Conservation (phyloP, 2,797 vertebrate genomes). For the Rhodeus uyekii region DNA sequence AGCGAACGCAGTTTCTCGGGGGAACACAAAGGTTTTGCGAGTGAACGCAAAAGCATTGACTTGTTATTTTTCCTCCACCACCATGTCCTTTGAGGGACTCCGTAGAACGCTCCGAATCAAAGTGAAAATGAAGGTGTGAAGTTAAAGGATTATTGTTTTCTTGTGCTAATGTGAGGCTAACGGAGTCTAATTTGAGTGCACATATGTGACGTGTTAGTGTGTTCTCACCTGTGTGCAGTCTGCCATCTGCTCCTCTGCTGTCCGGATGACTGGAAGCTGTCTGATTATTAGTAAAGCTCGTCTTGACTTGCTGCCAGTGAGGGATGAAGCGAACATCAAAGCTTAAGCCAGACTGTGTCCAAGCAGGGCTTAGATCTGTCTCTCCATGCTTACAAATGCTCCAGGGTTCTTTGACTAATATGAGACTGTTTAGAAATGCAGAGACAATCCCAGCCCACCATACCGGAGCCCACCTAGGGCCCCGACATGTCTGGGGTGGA, state of each 20-base stretch:
- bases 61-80: too few species aligned
- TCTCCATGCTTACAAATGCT: slow-evolving; percentile 27
- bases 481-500: neutral
- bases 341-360: slow-evolving; percentile 47
- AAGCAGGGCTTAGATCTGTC: slow-evolving; percentile 22
- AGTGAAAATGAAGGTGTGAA: neutral
- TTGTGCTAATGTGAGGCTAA: slow-evolving; percentile 28
- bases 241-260: slow-evolving; percentile 14
- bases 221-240: slow-evolving; percentile 45
- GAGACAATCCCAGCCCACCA: neutral
- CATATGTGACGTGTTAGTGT: slow-evolving; percentile 44
- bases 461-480: neutral
- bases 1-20: too few species aligned
- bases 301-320: slow-evolving; percentile 46
- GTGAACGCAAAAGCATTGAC: too few species aligned
- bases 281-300: slow-evolving; percentile 47
- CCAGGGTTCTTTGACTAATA: slow-evolving; percentile 22
- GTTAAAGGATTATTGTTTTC: neutral
- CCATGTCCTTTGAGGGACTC: too few species aligned
- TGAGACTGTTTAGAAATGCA: slow-evolving; percentile 1
- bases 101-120: neutral
- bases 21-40: too few species aligned
- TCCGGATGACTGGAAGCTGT: slow-evolving; percentile 34
- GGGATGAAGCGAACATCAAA: slow-evolving; percentile 46
- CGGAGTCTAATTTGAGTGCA: slow-evolving; percentile 38